phyloP scores from a whole-genome alignment of 1,140 invertebrate species.

The Anthonomus grandis region DNA sequence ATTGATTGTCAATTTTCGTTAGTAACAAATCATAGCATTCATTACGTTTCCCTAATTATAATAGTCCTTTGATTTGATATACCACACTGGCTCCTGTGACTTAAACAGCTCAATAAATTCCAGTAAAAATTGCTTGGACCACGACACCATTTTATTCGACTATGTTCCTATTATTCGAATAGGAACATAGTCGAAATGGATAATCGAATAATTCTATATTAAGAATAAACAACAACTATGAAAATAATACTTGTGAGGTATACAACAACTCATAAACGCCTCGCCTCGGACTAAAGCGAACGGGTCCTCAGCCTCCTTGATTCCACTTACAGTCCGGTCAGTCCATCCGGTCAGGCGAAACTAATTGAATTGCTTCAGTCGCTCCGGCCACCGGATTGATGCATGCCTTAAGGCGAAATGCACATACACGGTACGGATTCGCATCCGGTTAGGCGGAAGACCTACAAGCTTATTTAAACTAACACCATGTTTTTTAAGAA shows the following conservation, averaged over 20 bases:
- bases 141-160: slow-evolving; percentile 4
- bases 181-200: no score
- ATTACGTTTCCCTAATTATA: slow-evolving; percentile 6
- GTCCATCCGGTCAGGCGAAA: slow-evolving; percentile 5
- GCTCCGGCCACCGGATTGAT: slow-evolving; percentile 1
- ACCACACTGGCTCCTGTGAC: neutral
- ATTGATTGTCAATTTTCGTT: slow-evolving; percentile 10
- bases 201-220: no score
- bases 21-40: slow-evolving; percentile 2
- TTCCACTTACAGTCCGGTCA: slow-evolving; percentile 1
- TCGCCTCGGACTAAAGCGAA: neutral
- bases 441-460: slow-evolving; percentile 2
- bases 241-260: neutral
- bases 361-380: slow-evolving; percentile 6
- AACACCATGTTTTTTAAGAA: no score
- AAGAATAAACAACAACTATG: slow-evolving; percentile 1
- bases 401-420: slow-evolving; percentile 1
- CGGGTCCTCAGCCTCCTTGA: neutral
- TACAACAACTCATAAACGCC: neutral
- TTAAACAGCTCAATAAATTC: slow-evolving; percentile 6
- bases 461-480: no score
- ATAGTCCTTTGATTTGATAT: slow-evolving; percentile 3
- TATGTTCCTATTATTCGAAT: slow-evolving; percentile 1
- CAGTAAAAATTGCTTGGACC: slow-evolving; percentile 5
- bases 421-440: neutral